These are phyloP conservation scores for Rhynchonycteris naso DNA, from an alignment of 2,797 vertebrate species.

Conservation along the genomic window DNA sequence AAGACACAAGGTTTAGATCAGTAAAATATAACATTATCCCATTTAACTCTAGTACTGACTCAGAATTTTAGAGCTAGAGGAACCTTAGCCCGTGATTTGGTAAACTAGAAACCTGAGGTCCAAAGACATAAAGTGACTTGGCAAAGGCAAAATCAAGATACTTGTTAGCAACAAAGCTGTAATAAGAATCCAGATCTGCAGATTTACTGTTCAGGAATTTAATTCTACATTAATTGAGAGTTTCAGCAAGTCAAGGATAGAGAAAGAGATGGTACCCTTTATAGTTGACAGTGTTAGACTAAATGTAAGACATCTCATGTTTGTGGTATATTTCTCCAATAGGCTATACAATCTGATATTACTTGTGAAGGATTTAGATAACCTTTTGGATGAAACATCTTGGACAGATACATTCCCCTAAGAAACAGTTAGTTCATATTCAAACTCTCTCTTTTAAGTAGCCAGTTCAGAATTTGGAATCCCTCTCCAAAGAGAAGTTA, in stretches of 20 bases:
- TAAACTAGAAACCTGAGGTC: constrained; percentile 46
- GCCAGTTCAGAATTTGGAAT: constrained; percentile 37
- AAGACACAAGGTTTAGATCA: background rate
- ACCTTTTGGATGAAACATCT: constrained; percentile 20
- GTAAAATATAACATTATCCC: constrained; percentile 5
- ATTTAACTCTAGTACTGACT: background rate
- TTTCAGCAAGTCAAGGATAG: constrained; percentile 8
- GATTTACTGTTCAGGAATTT: constrained; percentile 1
- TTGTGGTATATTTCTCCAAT: background rate
- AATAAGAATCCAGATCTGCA: constrained; percentile 28
- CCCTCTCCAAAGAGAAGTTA: constrained; percentile 37
- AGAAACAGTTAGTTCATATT: constrained; percentile 3
- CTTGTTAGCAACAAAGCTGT: constrained; percentile 20
- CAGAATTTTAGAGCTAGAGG: background rate
- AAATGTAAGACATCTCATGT: background rate
- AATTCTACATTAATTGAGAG: background rate
- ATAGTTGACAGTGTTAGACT: constrained; percentile 13
- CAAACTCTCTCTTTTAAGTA: constrained; percentile 43
- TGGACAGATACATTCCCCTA: background rate
- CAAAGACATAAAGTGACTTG: constrained; percentile 46
- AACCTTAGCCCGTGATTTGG: background rate
- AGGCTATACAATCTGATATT: background rate
- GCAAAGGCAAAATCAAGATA: constrained; percentile 48
- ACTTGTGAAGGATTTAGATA: background rate
- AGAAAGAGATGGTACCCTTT: background rate